Conservation (phyloP, 2,797 vertebrate genomes). For the Manis pentadactyla region DNA sequence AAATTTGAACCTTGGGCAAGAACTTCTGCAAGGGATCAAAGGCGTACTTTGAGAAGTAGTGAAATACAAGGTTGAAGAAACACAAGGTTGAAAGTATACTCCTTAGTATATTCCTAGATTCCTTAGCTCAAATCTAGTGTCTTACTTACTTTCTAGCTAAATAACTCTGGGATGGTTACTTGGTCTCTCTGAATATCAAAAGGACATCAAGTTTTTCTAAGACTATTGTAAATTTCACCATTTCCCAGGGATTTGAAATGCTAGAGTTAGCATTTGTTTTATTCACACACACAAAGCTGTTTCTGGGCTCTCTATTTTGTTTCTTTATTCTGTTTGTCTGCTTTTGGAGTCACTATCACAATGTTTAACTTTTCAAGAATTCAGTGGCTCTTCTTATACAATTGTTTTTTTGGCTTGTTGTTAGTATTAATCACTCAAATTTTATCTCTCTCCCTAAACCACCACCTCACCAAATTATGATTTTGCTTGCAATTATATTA, state of each 20-base stretch:
- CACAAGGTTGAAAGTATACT: background rate
- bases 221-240: background rate
- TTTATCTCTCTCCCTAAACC: background rate
- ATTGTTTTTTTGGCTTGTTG: background rate
- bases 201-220: background rate
- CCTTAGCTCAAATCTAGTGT: background rate
- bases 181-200: background rate
- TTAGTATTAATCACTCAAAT: background rate
- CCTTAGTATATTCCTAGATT: background rate
- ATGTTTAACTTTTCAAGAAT: background rate
- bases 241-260: background rate
- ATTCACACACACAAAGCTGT: background rate
- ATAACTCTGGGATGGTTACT: background rate
- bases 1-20: background rate
- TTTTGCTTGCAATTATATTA: slow-evolving; percentile 23
- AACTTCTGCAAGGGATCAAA: background rate
- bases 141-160: background rate
- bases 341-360: background rate
- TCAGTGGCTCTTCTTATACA: background rate
- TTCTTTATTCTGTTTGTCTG: background rate
- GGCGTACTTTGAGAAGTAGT: background rate
- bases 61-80: background rate
- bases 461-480: background rate
- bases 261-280: background rate
- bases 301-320: background rate